Percentiles rank a stretch among this genome's conserved stretches.
These are phyloP conservation scores for Drosophila prolongata DNA, from an alignment of 2,888 invertebrate genomes.

Conservation along the genomic window DNA sequence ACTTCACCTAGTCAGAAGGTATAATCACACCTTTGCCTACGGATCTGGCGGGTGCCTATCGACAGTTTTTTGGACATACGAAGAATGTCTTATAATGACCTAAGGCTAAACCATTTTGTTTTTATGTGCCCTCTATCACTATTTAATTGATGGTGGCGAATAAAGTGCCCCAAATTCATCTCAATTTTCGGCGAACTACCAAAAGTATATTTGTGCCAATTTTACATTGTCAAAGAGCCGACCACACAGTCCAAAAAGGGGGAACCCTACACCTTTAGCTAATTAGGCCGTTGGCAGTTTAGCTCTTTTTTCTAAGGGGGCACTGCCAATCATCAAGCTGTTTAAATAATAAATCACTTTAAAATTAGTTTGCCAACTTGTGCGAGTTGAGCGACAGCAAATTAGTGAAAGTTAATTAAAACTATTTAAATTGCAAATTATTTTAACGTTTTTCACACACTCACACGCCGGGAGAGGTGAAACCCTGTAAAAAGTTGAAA, in stretches of 20 bases:
- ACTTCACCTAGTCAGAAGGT: constrained; percentile 43
- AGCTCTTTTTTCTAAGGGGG: constrained; percentile 38
- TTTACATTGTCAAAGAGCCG: constrained; percentile 35
- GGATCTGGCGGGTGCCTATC: constrained; percentile 53
- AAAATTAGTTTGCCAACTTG: constrained; percentile 77
- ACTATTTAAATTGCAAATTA: constrained; percentile 81
- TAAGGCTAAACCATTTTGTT: not conserved
- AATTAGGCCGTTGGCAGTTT: constrained; percentile 67
- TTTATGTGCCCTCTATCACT: not conserved
- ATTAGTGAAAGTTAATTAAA: constrained; percentile 77
- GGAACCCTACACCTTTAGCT: constrained; percentile 48
- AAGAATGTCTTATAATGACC: constrained; percentile 41
- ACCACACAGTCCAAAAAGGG: constrained; percentile 7
- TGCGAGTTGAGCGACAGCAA: constrained; percentile 49
- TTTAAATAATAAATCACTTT: constrained; percentile 81
- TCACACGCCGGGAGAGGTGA: constrained; percentile 18
- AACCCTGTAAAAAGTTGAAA: constrained; percentile 60
- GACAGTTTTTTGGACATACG: constrained; percentile 30
- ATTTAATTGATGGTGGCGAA: constrained; percentile 15
- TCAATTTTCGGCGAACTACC: constrained; percentile 2
- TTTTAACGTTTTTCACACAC: constrained; percentile 70
- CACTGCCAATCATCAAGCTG: constrained; percentile 71
- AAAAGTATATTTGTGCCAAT: constrained; percentile 31
- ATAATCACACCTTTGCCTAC: constrained; percentile 44
- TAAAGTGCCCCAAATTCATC: constrained; percentile 1